phyloP scores from a whole-genome alignment of 2,797 vertebrate species.

The Glossophaga mutica region DNA sequence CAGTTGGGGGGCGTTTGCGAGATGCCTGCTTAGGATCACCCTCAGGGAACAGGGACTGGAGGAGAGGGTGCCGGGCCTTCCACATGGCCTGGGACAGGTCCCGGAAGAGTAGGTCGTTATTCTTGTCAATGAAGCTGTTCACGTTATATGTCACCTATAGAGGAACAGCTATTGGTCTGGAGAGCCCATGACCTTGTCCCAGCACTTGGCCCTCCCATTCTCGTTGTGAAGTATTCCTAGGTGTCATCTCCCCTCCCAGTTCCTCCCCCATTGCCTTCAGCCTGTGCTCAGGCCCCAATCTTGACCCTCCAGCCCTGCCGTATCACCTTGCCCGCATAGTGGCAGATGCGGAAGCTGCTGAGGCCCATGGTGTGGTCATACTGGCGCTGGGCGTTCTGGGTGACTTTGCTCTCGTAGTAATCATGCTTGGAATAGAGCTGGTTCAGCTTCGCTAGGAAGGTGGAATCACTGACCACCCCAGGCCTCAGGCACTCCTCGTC shows the following conservation, averaged over 20 bases:
- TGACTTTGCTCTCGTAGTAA: slow-evolving; percentile 83
- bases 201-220: background rate
- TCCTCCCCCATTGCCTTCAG: background rate
- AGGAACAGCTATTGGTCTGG: background rate
- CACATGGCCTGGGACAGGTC: slow-evolving; percentile 86
- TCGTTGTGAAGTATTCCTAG: background rate
- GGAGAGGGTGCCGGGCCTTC: slow-evolving; percentile 77
- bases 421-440: slow-evolving; percentile 75
- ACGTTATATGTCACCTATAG: slow-evolving; percentile 84
- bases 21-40: slow-evolving; percentile 81
- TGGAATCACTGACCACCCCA: slow-evolving; percentile 81
- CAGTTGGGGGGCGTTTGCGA: slow-evolving; percentile 83
- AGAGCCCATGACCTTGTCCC: background rate
- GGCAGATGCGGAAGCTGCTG: slow-evolving; percentile 83
- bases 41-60: slow-evolving; percentile 84
- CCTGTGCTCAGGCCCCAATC: rapidly evolving
- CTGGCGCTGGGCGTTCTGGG: slow-evolving; percentile 77
- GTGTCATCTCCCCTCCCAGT: background rate
- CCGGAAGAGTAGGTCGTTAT: slow-evolving; percentile 85
- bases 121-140: slow-evolving; percentile 85
- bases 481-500: slow-evolving; percentile 86
- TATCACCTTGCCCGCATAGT: slow-evolving; percentile 85
- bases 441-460: slow-evolving; percentile 84
- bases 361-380: slow-evolving; percentile 76
- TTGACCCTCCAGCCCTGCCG: background rate